phyloP scores from a whole-genome alignment of 2,113 vertebrate species.

The Tachysurus fulvidraco region DNA sequence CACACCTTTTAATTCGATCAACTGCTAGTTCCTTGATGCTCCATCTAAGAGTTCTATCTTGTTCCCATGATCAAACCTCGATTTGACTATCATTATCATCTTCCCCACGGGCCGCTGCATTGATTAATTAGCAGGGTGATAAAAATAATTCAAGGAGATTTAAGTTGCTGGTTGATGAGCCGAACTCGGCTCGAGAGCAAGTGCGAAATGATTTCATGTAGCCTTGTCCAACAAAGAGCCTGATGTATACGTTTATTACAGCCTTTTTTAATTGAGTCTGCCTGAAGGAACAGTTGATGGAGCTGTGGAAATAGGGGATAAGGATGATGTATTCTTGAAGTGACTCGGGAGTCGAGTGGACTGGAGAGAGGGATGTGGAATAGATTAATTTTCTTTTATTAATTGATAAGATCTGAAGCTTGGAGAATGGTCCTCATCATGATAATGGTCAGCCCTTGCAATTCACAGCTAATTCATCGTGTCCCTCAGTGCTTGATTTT shows the following conservation, averaged over 20 bases:
- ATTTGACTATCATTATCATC: constrained; percentile 25
- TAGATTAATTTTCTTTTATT: constrained; percentile 23
- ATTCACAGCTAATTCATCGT: constrained; percentile 11
- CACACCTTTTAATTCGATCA: neutral
- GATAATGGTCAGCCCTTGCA: neutral
- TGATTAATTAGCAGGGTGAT: constrained; percentile 36
- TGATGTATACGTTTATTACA: neutral
- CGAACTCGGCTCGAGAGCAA: neutral
- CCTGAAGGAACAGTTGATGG: constrained; percentile 11
- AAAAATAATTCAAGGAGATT: constrained; percentile 34
- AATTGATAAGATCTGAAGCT: constrained; percentile 30
- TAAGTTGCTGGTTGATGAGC: constrained; percentile 25
- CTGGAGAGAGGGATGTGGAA: neutral
- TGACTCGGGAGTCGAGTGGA: neutral
- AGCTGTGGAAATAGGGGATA: neutral
- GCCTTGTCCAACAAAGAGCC: neutral
- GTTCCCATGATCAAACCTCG: constrained; percentile 23
- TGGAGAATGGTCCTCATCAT: neutral
- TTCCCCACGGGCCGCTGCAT: constrained; percentile 17
- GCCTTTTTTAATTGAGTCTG: neutral
- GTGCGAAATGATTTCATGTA: neutral
- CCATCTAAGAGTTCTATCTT: neutral
- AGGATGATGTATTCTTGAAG: neutral
- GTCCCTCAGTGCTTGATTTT: constrained; percentile 6
- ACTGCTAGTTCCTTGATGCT: neutral